A percentile compares a stretch with the other conserved stretches of the same genome.
These are phyloP conservation scores for Mixornis gularis DNA, from an alignment of 2,113 vertebrate species.

Conservation along the genomic window DNA sequence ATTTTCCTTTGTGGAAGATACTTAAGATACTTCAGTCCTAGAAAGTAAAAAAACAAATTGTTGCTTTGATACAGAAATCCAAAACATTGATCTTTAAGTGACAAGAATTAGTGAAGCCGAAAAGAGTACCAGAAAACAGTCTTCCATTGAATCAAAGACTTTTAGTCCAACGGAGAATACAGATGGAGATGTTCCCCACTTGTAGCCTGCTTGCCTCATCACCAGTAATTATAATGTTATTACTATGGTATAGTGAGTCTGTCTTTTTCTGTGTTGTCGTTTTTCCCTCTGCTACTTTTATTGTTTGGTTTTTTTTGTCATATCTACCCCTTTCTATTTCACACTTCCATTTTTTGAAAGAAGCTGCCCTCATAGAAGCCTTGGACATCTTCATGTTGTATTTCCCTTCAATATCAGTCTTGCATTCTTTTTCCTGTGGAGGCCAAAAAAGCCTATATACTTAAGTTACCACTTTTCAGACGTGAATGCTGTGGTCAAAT, in stretches of 20 bases:
- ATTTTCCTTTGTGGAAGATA: slow-evolving; percentile 18
- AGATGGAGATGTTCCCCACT: slow-evolving; percentile 46
- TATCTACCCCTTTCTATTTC: neutral
- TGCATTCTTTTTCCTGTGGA: neutral
- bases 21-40: neutral
- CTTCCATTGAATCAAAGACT: slow-evolving; percentile 40
- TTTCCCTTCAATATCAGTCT: neutral
- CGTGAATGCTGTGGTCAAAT: slow-evolving; percentile 47
- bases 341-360: neutral
- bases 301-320: neutral
- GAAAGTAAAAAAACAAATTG: neutral
- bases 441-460: slow-evolving; percentile 42
- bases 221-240: slow-evolving; percentile 54
- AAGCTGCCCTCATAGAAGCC: neutral
- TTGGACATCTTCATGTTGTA: slow-evolving; percentile 30
- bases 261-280: neutral
- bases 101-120: slow-evolving; percentile 51
- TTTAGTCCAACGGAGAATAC: slow-evolving; percentile 40
- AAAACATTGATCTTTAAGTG: slow-evolving; percentile 49
- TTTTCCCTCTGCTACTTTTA: neutral
- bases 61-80: slow-evolving; percentile 45
- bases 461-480: slow-evolving; percentile 27
- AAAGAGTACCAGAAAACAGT: slow-evolving; percentile 39
- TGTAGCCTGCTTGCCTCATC: slow-evolving; percentile 57
- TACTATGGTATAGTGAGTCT: slow-evolving; percentile 51